A percentile compares a stretch with the other conserved stretches of the same genome.
These are phyloP conservation scores for Plagiodera versicolora DNA, from an alignment of 2,888 invertebrate genomes.

Conservation along the genomic window DNA sequence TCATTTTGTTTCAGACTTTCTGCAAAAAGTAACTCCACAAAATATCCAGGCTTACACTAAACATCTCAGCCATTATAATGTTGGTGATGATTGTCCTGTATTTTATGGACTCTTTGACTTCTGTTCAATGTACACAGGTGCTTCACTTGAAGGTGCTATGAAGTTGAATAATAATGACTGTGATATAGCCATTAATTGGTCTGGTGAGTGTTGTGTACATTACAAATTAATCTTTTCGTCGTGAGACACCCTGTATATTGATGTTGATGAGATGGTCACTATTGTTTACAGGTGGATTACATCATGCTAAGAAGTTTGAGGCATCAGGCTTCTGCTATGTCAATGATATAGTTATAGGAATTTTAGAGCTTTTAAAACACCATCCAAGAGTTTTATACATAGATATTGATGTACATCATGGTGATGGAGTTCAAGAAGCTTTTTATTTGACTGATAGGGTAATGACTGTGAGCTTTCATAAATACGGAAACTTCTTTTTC, in stretches of 20 bases:
- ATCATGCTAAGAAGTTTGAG: slow-evolving; percentile 99
- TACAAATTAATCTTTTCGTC: too few relatives aligned
- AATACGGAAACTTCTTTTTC: slow-evolving; percentile 97
- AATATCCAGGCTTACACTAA: slow-evolving; percentile 93
- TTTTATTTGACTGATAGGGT: slow-evolving; percentile 97
- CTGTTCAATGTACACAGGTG: slow-evolving; percentile 97
- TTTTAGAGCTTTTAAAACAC: slow-evolving; percentile 90
- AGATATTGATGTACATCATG: slow-evolving; percentile 98
- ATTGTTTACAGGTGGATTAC: slow-evolving; percentile 71
- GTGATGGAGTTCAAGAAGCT: slow-evolving; percentile 96
- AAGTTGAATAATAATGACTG: slow-evolving; percentile 92
- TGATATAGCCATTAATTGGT: slow-evolving; percentile 99
- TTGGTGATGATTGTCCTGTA: slow-evolving; percentile 96
- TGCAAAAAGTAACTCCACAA: slow-evolving; percentile 93
- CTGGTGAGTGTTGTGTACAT: slow-evolving; percentile 58
- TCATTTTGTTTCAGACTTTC: slow-evolving; percentile 66
- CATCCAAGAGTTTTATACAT: slow-evolving; percentile 95
- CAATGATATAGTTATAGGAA: slow-evolving; percentile 97
- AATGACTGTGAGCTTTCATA: slow-evolving; percentile 99
- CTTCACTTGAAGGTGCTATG: slow-evolving; percentile 95
- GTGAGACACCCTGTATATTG: too few relatives aligned
- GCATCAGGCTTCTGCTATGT: slow-evolving; percentile 99
- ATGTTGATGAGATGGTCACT: not conserved
- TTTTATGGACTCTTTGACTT: slow-evolving; percentile 98
- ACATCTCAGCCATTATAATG: slow-evolving; percentile 91